Conservation (phyloP, 1,140 invertebrate species). For the Papilio glaucus region DNA sequence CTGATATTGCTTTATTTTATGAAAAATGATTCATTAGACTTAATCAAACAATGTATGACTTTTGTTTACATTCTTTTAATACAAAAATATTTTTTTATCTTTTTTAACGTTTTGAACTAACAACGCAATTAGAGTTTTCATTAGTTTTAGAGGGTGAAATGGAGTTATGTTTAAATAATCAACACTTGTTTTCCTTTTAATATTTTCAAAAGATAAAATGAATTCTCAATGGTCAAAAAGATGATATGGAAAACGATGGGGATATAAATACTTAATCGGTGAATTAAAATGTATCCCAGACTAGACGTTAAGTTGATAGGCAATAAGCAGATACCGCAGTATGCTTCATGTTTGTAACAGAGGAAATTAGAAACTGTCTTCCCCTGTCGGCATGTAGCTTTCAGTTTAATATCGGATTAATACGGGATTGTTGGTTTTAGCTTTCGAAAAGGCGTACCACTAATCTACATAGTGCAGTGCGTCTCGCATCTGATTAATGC, state of each 20-base stretch:
- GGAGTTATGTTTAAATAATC: no score
- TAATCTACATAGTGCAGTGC: conserved; percentile 54
- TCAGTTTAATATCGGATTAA: conserved; percentile 65
- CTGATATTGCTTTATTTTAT: no score
- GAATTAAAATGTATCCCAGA: conserved; percentile 46
- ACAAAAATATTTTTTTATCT: no score
- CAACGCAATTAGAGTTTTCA: no score
- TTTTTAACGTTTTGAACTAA: no score
- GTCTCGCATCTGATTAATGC: conserved; percentile 61
- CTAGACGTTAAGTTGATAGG: conserved; percentile 54
- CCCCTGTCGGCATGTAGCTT: conserved; percentile 63
- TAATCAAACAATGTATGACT: no score
- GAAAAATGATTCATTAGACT: no score
- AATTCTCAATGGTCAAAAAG: neutral
- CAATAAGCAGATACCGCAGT: conserved; percentile 50
- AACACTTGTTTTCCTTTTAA: conserved; percentile 6
- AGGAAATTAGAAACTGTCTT: conserved; percentile 69
- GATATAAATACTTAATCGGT: conserved; percentile 34
- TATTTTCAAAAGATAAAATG: neutral
- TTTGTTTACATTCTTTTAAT: no score
- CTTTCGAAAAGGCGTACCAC: conserved; percentile 60
- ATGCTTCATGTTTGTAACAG: conserved; percentile 44
- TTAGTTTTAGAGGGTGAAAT: no score
- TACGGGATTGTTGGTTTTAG: conserved; percentile 59
- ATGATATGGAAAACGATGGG: neutral